phyloP scores from a whole-genome alignment of 2,888 invertebrate species.

The Diadegma fenestrale region DNA sequence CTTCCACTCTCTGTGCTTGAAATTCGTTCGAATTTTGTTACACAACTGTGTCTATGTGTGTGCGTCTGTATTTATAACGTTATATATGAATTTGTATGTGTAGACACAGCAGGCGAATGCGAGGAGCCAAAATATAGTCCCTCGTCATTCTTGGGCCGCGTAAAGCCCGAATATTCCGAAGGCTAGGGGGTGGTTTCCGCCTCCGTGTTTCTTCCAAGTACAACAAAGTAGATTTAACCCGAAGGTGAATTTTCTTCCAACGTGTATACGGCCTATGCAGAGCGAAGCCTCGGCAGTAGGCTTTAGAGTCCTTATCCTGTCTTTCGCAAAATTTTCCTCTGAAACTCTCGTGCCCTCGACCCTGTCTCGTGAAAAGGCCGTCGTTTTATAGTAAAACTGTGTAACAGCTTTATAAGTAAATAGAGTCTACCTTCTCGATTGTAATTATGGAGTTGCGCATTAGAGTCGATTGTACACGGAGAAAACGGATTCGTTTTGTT shows the following conservation, averaged over 20 bases:
- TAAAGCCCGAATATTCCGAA: slow-evolving; percentile 10
- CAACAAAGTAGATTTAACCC: slow-evolving; percentile 39
- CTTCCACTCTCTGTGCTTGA: slow-evolving; percentile 22
- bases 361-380: neutral
- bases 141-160: slow-evolving; percentile 1
- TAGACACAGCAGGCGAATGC: slow-evolving; percentile 1
- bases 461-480: too few relatives aligned
- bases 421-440: too few relatives aligned
- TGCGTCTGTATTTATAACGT: neutral
- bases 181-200: neutral
- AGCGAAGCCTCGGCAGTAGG: neutral
- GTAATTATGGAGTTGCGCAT: too few relatives aligned
- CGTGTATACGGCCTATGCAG: neutral
- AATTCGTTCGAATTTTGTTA: slow-evolving; percentile 35
- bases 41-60: neutral
- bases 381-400: slow-evolving; percentile 1
- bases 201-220: neutral
- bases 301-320: slow-evolving; percentile 24
- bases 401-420: neutral
- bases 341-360: neutral
- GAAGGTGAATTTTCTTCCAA: slow-evolving; percentile 18
- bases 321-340: slow-evolving; percentile 13
- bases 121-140: slow-evolving; percentile 8
- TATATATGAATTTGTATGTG: slow-evolving; percentile 3
- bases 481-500: too few relatives aligned